A percentile compares a stretch with the other conserved stretches of the same genome.
Conservation (phyloP, 2,797 vertebrate genomes). For the Pygocentrus nattereri region DNA sequence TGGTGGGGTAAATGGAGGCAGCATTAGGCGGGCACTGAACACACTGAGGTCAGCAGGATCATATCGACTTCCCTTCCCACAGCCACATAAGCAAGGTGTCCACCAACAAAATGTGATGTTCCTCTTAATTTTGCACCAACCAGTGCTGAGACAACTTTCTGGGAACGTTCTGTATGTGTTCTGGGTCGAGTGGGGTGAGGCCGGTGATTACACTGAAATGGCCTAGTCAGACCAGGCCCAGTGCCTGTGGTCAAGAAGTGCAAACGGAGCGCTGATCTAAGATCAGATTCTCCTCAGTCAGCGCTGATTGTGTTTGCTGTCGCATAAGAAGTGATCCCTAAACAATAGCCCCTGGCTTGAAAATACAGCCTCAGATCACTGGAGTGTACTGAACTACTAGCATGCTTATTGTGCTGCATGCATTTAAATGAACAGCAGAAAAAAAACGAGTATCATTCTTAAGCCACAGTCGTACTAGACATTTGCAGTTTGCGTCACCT, state of each 20-base stretch:
- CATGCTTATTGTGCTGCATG: slow-evolving; percentile 32
- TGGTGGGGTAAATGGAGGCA: not conserved
- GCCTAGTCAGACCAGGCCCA: not conserved
- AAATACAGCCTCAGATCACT: slow-evolving; percentile 6
- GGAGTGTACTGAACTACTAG: not conserved
- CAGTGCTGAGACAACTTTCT: slow-evolving; percentile 5
- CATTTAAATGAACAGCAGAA: slow-evolving; percentile 6
- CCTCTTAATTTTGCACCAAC: slow-evolving; percentile 15
- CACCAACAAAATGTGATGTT: slow-evolving; percentile 21
- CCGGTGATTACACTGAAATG: slow-evolving; percentile 26
- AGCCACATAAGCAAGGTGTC: slow-evolving; percentile 4
- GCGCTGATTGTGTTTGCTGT: not conserved
- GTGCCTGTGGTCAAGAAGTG: not conserved
- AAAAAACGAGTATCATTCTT: not conserved
- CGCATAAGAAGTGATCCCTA: not conserved
- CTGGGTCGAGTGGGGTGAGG: slow-evolving; percentile 57
- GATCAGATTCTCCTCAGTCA: slow-evolving; percentile 25
- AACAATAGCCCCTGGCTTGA: not conserved
- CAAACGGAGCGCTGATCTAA: not conserved
- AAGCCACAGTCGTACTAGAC: not conserved
- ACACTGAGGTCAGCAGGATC: slow-evolving; percentile 27
- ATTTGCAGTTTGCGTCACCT: no score
- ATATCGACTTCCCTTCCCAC: slow-evolving; percentile 20
- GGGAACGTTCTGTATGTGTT: not conserved
- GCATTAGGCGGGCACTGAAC: slow-evolving; percentile 21